Evolutionary conservation across 2,797 vertebrate species (phyloP).

Genomic region (Trematomus bernacchii): DNA sequence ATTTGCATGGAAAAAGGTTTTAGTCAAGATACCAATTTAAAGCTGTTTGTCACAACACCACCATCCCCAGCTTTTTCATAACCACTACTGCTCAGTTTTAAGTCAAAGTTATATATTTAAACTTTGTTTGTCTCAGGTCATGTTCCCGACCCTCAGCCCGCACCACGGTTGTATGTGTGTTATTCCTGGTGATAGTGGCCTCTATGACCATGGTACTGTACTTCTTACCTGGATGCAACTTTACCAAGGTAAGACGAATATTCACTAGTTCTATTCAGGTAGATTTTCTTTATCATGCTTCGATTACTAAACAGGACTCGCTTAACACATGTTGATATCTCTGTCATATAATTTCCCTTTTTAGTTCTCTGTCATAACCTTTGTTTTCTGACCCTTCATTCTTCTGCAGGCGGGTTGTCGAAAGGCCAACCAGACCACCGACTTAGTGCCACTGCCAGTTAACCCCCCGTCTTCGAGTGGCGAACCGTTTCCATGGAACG

Average conservation of each 20-base stretch:
- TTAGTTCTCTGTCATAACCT: not conserved
- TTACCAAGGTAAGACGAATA: slow-evolving; percentile 88
- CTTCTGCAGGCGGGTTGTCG: slow-evolving; percentile 86
- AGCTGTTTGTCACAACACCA: not conserved
- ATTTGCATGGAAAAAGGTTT: not conserved
- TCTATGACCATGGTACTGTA: slow-evolving; percentile 91
- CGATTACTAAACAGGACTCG: not conserved
- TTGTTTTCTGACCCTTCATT: slow-evolving; percentile 1
- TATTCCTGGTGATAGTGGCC: slow-evolving; percentile 87
- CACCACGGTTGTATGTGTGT: slow-evolving; percentile 87
- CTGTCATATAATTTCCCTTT: not conserved
- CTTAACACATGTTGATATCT: not conserved
- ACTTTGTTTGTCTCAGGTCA: slow-evolving; percentile 59
- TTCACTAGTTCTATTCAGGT: slow-evolving; percentile 1
- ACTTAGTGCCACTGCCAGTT: slow-evolving; percentile 78
- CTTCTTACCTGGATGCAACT: slow-evolving; percentile 93
- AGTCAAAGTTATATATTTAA: too few species aligned
- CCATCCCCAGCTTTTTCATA: not conserved
- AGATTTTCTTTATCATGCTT: not conserved
- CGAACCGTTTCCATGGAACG: slow-evolving; percentile 92
- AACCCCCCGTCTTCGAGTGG: slow-evolving; percentile 88
- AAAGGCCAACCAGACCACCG: slow-evolving; percentile 81
- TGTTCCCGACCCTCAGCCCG: slow-evolving; percentile 88
- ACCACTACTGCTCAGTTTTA: not conserved
- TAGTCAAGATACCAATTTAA: not conserved